Evolutionary conservation across 2,113 vertebrate genomes (phyloP).

Genomic region (Pleuronectes platessa): DNA sequence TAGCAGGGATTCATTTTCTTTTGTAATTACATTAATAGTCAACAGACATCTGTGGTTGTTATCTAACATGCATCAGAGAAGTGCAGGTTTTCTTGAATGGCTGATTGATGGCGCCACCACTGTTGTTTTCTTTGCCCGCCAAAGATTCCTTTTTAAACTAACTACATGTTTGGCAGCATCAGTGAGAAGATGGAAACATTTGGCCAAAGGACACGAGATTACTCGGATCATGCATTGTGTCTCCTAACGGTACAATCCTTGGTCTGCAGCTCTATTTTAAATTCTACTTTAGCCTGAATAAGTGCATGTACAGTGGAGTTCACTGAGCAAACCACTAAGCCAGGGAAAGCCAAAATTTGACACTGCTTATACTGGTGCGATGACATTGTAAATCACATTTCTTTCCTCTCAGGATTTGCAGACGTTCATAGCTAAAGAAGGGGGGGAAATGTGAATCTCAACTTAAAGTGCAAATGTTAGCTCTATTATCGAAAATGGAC

Average conservation of each 20-base stretch:
- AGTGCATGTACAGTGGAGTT: constrained; percentile 29
- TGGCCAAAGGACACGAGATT: constrained; percentile 30
- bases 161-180: constrained; percentile 6
- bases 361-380: neutral
- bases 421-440: neutral
- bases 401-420: neutral
- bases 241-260: constrained; percentile 20
- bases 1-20: constrained; percentile 39
- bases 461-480: constrained; percentile 70
- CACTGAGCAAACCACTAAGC: constrained; percentile 4
- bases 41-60: constrained; percentile 28
- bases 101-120: constrained; percentile 14
- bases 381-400: neutral
- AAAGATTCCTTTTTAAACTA: constrained; percentile 15
- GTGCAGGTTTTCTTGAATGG: constrained; percentile 45
- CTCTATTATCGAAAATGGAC: constrained; percentile 53
- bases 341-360: constrained; percentile 14
- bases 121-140: neutral
- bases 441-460: constrained; percentile 22
- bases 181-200: constrained; percentile 35
- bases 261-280: constrained; percentile 24
- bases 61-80: constrained; percentile 70
- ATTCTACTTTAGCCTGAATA: constrained; percentile 14
- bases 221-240: constrained; percentile 37
- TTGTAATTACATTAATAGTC: constrained; percentile 23